Evolutionary conservation across 2,797 vertebrate species (phyloP), one percentile per base, ranked within the genome.

Genomic region (Lemur catta): DNA sequence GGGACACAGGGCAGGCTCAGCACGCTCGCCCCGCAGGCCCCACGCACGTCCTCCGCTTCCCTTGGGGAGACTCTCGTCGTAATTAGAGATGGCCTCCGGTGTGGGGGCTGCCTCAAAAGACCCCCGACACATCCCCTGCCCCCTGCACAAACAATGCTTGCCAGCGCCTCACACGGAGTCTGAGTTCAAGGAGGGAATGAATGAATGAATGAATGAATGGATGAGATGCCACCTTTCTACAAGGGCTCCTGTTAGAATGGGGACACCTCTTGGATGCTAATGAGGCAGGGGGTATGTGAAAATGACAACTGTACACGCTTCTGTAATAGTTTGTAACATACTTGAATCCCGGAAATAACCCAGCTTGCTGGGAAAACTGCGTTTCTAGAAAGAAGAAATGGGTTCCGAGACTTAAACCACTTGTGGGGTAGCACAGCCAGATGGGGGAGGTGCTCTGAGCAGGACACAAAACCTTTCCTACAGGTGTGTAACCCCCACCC

Each of bases 51-150:
- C 87, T 84, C 93, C 22, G 0, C 65, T 50, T 28, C 93, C 94
- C 89, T 30, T 0, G 41, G 96, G 84, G 87, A 74, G 69, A n/a
- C 17, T 4, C 72, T 90, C 84, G 17, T 72, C 95, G 50, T 97
- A 97, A 97, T 97, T 97, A 97, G 96, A 97, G 89, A 94, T 96
- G 96, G 96, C 96, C 97, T 97, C 91, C 76, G 41, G 74, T 76
- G 80, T 93, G 86, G 93, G n/a, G 89, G 55, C 82, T 69, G 95
- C 97, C 93, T 89, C 94, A 30, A 76, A 95, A 95, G 96, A 91
- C 33, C 76, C 95, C 74, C 61, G n/a, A 2, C 33, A 46, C 11
- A 7, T 24, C 72, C 93, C 18, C 63, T 28, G 46, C 20, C 72
- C 88, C 55, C 74, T 8, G 1, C 26, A 50, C 69, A 28, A n/a